Evolutionary conservation across 2,113 vertebrate genomes (phyloP).

Genomic region (Thamnophis sirtalis): DNA sequence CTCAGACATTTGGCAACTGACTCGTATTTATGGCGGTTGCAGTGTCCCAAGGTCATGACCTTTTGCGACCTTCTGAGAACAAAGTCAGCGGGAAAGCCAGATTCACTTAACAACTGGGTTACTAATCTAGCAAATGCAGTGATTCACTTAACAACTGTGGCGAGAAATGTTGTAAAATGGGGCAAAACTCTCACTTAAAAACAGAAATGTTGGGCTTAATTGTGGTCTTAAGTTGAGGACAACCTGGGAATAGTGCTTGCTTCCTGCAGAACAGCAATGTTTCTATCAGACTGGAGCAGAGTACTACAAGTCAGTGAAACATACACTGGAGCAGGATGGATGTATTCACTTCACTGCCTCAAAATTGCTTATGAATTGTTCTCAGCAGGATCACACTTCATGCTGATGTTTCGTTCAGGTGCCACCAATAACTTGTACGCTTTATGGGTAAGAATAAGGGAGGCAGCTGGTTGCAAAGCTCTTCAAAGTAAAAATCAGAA

Average conservation of each 20-base stretch:
- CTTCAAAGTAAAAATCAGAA: not conserved
- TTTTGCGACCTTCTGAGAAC: not conserved
- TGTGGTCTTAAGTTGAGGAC: not conserved
- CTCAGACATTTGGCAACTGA: not conserved
- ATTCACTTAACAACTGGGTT: not conserved
- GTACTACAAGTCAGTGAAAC: not conserved
- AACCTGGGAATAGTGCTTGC: not conserved
- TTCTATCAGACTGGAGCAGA: not conserved
- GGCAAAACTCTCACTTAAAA: not conserved
- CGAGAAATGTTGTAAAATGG: not conserved
- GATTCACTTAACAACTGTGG: not conserved
- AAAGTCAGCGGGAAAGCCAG: too few species aligned
- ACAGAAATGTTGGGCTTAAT: not conserved
- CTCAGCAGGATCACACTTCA: not conserved
- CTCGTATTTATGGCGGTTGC: not conserved
- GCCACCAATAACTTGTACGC: rapidly evolving
- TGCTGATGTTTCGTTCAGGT: not conserved
- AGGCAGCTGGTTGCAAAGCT: not conserved
- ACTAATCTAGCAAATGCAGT: not conserved
- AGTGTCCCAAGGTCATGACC: not conserved
- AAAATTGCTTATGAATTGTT: not conserved
- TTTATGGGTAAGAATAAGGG: not conserved
- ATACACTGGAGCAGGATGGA: not conserved
- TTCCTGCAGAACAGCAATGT: not conserved
- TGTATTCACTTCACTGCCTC: too few species aligned